Evolutionary conservation across 2,888 invertebrate genomes (phyloP).

Genomic region (Platycnemis pennipes): DNA sequence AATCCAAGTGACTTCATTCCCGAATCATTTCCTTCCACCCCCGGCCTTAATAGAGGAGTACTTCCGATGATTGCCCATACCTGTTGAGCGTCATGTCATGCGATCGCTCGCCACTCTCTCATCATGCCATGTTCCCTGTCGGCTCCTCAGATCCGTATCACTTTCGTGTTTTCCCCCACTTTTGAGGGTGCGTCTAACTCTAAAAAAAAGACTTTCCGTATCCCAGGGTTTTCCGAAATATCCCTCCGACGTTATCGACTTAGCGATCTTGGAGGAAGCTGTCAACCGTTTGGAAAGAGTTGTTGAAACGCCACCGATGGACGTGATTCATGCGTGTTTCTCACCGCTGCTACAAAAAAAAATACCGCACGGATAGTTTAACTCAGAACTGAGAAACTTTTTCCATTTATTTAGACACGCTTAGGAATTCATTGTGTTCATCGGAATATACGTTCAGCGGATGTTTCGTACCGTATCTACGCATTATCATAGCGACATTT

Average conservation of each 20-base stretch:
- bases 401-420: no score
- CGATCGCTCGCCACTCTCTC: neutral
- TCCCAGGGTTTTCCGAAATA: neutral
- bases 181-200: neutral
- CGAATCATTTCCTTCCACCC: constrained; percentile 21
- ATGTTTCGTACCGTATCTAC: no score
- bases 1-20: neutral
- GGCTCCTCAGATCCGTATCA: constrained; percentile 16
- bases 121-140: constrained; percentile 31
- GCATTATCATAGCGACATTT: no score
- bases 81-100: constrained; percentile 11
- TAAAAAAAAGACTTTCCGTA: neutral
- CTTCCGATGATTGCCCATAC: neutral
- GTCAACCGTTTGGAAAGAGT: neutral
- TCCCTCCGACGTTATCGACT: neutral
- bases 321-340: neutral
- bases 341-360: neutral
- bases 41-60: constrained; percentile 12
- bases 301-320: neutral
- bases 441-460: no score
- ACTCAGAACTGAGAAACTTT: neutral
- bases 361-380: neutral
- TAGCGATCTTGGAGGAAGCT: neutral
- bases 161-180: constrained; percentile 9
- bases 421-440: no score